Evolutionary conservation across 2,113 vertebrate genomes (phyloP), one percentile per base, ranked within the genome.

Genomic region (Barnardius zonarius): DNA sequence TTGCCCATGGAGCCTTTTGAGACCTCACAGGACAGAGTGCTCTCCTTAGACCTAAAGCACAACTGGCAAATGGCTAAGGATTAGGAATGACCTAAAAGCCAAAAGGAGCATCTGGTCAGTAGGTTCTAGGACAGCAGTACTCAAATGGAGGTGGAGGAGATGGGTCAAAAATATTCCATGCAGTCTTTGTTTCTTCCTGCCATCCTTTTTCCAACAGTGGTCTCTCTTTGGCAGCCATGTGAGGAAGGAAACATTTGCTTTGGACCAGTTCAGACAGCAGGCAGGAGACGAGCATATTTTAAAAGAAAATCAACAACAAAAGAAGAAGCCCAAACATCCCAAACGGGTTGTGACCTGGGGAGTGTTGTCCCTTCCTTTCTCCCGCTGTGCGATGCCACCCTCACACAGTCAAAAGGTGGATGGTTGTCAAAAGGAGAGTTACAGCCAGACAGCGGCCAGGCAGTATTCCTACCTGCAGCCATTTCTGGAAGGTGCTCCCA

Each of bases 171-270:
- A 84, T 64, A 46, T 61, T 78, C 69, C 20, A 2, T 64, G 66
- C 61, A 64, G 83, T 88, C 82, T 73, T 90, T 93, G 76, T 94
- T 93, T 86, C 66, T 79, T 93, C 76, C 86, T 92, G 88, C 64
- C 92, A 86, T 75, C 76, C 43, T 88, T 39, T 63, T 94, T 89
- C 91, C 92, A 81, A 88, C 86, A 93, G 86, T 72, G 86, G 83
- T 91, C 91, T 93, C 35, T 84, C 48, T 86, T 84, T 94, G 95
- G 92, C 90, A 88, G 94, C 59, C 0, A 0, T 4, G 1, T 41
- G 75, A 92, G 39, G 85, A 90, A 83, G 64, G 83, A 95, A 94
- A 81, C 76, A 77, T 93, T 97, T 95, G 72, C 64, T 94, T 96
- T 92, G 88, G 92, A 91, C n/a, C 64, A 3, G 20, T 86, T 95